phyloP scores from a whole-genome alignment of 2,888 invertebrate species.

The Nemotelus nigrinus region DNA sequence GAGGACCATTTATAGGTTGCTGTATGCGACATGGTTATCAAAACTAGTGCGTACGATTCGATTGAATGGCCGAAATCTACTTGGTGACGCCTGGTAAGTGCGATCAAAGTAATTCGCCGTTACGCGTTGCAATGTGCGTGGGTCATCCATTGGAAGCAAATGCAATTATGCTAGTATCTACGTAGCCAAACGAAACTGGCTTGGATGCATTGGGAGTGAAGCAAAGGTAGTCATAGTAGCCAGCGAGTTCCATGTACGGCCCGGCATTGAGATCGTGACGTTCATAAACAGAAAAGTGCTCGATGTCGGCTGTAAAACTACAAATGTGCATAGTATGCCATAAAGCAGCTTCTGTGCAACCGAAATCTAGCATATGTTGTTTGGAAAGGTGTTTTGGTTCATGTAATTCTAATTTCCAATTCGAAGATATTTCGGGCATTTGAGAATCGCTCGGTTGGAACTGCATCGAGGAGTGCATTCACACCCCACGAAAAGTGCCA shows the following conservation, averaged over 20 bases:
- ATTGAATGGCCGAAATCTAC: constrained; percentile 1
- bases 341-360: constrained; percentile 12
- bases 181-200: background rate
- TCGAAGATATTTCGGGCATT: constrained; percentile 5
- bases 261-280: constrained; percentile 10
- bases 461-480: no score
- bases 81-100: constrained; percentile 9
- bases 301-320: constrained; percentile 12
- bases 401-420: constrained; percentile 2
- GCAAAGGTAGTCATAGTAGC: background rate
- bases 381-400: constrained; percentile 10
- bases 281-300: constrained; percentile 31
- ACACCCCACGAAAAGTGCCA: no score
- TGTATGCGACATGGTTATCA: background rate
- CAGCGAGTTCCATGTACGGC: constrained; percentile 19
- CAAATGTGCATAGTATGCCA: background rate
- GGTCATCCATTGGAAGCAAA: constrained; percentile 29
- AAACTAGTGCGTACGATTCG: background rate
- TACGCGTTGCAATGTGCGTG: background rate
- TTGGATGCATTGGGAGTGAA: background rate
- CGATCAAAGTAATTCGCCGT: constrained; percentile 2
- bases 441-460: no score
- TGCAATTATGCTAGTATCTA: background rate
- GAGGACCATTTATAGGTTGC: background rate
- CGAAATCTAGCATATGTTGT: constrained; percentile 27